Evolutionary conservation across 2,888 invertebrate genomes (phyloP), one percentile per base, ranked within the genome.

Genomic region (Cinara cedri): DNA sequence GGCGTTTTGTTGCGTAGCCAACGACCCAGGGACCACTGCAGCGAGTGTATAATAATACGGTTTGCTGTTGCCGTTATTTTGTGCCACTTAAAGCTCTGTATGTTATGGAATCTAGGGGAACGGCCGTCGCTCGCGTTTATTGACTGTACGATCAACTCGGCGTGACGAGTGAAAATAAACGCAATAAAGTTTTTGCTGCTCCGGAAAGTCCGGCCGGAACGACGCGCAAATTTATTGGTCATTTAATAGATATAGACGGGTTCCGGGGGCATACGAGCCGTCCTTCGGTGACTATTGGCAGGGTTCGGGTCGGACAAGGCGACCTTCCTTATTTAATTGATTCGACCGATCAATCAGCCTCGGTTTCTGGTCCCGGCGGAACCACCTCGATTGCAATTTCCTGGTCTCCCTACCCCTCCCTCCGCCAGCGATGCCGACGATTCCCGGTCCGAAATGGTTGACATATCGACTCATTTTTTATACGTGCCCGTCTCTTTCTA

Each of bases 301-400:
- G n/a, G n/a, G n/a, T n/a, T n/a, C 16, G n/a, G 26, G 10, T 16
- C 49, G 11, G 21, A 1, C 14, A 14, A 8, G 24, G 24, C 44
- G 65, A n/a, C 42, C 44, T 75, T 68, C 76, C 60, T 78, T 70
- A 78, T 78, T 78, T 68, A 78, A 78, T 78, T 78, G 76, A 78
- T 78, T 78, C 68, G 34, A 21, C 76, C 66, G 76, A 78, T 78
- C 76, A 78, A 78, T 78, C 76, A 78, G 49, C 14, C 55, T 34
- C n/a, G n/a, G 66, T 26, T 55, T 66, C 44, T 76, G 76, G 76
- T 76, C 54, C 66, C 55, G 76, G 76, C 76, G 68, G 68, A 70
- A 68, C 57, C 57, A 60, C 46, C 68, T 68, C 76, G 75, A 68
- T 60, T 60, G 76, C 76, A 66, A 78, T 78, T 57, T 78, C 76